These are phyloP conservation scores for Deroplatys truncata DNA, from an alignment of 2,888 invertebrate genomes.

Conservation along the genomic window DNA sequence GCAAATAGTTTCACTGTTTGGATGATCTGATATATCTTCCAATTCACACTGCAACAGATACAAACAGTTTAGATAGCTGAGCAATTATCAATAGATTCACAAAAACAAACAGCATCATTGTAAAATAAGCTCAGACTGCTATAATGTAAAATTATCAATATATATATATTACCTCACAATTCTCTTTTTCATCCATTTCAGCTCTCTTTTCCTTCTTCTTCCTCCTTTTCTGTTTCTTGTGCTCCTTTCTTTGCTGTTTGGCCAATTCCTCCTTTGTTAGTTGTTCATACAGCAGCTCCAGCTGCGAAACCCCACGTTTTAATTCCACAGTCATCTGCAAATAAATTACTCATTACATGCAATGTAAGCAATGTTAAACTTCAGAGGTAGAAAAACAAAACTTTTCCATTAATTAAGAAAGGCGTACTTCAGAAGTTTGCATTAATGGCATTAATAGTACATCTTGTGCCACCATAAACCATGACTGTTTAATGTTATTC, in stretches of 20 bases:
- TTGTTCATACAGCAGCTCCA: slow-evolving; percentile 84
- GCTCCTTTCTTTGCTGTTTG: slow-evolving; percentile 80
- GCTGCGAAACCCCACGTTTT: slow-evolving; percentile 82
- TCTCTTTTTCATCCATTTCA: slow-evolving; percentile 47
- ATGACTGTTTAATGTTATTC: no score
- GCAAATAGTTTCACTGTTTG: slow-evolving; percentile 23
- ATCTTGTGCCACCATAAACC: no score
- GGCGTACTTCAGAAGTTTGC: no score
- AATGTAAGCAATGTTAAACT: neutral
- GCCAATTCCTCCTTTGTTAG: slow-evolving; percentile 81
- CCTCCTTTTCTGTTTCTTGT: slow-evolving; percentile 72
- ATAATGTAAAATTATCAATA: no score
- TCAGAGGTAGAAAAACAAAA: neutral
- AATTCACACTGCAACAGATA: slow-evolving; percentile 32
- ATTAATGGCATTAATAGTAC: no score
- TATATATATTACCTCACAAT: slow-evolving; percentile 42
- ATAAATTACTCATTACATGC: neutral
- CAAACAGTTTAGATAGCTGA: neutral
- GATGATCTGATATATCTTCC: slow-evolving; percentile 32
- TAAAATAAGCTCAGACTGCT: no score
- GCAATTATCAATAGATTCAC: neutral
- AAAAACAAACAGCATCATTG: no score
- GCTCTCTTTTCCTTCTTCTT: slow-evolving; percentile 67
- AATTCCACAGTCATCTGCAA: slow-evolving; percentile 74
- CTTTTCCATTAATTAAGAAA: neutral